phyloP scores from a whole-genome alignment of 2,888 invertebrate species.

The Parnassius glacialis region DNA sequence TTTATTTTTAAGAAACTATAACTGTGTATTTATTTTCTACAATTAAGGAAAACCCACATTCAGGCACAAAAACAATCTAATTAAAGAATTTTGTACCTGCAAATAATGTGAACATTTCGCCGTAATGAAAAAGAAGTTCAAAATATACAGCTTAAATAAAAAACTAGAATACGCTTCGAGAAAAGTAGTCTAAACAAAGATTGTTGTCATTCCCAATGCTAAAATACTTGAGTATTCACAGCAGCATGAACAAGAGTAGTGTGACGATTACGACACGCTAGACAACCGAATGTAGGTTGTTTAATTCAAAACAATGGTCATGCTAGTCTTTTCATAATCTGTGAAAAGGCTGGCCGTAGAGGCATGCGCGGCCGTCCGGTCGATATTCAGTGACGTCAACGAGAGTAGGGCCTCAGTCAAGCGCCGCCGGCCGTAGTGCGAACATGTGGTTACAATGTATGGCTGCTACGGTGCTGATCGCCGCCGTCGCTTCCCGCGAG shows the following conservation, averaged over 20 bases:
- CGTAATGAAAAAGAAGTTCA: too few relatives aligned
- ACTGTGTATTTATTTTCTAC: too few relatives aligned
- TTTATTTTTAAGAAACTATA: too few relatives aligned
- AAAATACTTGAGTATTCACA: slow-evolving; percentile 8
- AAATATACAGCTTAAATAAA: too few relatives aligned
- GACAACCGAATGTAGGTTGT: slow-evolving; percentile 40
- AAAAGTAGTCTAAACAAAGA: slow-evolving; percentile 4
- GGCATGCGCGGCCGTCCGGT: slow-evolving; percentile 66
- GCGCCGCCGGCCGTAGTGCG: slow-evolving; percentile 62
- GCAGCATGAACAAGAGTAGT: slow-evolving; percentile 11
- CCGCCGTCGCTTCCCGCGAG: slow-evolving; percentile 75
- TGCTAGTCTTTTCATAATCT: slow-evolving; percentile 57
- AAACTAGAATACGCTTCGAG: too few relatives aligned
- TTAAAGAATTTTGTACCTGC: too few relatives aligned
- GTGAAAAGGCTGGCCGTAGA: slow-evolving; percentile 40
- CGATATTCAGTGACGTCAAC: slow-evolving; percentile 76
- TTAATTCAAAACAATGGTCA: slow-evolving; percentile 52
- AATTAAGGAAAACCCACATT: too few relatives aligned
- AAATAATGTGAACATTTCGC: too few relatives aligned
- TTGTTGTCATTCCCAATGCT: slow-evolving; percentile 8
- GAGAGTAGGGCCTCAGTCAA: slow-evolving; percentile 65
- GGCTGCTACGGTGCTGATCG: slow-evolving; percentile 66
- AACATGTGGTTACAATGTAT: slow-evolving; percentile 76
- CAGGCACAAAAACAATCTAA: too few relatives aligned
- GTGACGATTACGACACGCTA: slow-evolving; percentile 8